These are phyloP conservation scores for Neotoxoptera formosana DNA, from an alignment of 1,140 invertebrate genomes.

Conservation along the genomic window DNA sequence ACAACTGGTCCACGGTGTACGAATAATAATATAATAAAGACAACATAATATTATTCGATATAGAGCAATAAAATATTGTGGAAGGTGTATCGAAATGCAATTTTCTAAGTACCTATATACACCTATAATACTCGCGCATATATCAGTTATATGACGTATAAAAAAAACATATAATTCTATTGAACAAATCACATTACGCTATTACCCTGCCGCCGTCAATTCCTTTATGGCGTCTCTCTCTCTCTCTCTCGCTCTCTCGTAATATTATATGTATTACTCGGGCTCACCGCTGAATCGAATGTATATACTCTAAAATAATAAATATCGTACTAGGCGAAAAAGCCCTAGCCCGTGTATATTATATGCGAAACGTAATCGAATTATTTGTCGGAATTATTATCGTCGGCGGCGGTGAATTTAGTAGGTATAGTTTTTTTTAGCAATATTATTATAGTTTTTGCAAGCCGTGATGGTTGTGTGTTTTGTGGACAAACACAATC, in stretches of 20 bases:
- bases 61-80: slow-evolving; percentile 17
- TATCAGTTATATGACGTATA: neutral
- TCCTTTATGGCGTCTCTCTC: neutral
- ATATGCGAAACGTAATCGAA: neutral
- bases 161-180: slow-evolving; percentile 40
- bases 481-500: no score
- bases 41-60: no score
- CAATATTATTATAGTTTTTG: no score
- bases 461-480: neutral
- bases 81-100: slow-evolving; percentile 37
- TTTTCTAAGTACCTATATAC: slow-evolving; percentile 27
- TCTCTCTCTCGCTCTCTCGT: neutral
- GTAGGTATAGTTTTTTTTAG: no score
- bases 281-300: neutral
- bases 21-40: slow-evolving; percentile 25
- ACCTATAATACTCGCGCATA: neutral
- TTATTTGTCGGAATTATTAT: neutral
- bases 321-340: neutral
- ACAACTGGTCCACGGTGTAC: neutral
- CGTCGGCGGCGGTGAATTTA: neutral
- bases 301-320: neutral
- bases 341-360: neutral
- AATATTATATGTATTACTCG: neutral
- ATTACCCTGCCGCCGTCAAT: neutral
- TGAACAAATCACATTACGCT: slow-evolving; percentile 37